A percentile compares a stretch with the other conserved stretches of the same genome.
phyloP scores from a whole-genome alignment of 2,113 vertebrate genomes.

The Seriola aureovittata region DNA sequence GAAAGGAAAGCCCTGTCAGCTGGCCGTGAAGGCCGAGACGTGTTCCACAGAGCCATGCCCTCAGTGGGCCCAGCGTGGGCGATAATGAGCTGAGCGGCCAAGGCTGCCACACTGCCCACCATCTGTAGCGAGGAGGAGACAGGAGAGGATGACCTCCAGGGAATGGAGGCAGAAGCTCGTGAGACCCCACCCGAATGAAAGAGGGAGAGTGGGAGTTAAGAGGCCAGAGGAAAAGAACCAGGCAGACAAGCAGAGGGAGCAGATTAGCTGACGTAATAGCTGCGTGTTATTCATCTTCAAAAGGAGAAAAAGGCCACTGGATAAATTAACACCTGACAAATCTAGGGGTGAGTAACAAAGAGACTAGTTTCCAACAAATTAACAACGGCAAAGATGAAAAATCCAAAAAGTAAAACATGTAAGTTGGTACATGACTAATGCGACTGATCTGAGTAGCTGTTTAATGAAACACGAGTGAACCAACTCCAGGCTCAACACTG shows the following conservation, averaged over 20 bases:
- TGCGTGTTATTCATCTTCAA: slow-evolving; percentile 35
- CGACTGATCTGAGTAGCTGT: slow-evolving; percentile 40
- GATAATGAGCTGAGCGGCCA: slow-evolving; percentile 80
- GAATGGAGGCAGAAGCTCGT: slow-evolving; percentile 49
- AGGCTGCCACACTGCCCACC: slow-evolving; percentile 66
- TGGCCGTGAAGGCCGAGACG: slow-evolving; percentile 44
- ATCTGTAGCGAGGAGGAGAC: slow-evolving; percentile 63
- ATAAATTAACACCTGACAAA: slow-evolving; percentile 43
- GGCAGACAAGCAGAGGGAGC: slow-evolving; percentile 16
- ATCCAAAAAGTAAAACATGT: neutral
- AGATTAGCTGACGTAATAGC: slow-evolving; percentile 58
- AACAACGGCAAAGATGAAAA: slow-evolving; percentile 41
- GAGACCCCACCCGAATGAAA: slow-evolving; percentile 55
- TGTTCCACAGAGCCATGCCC: slow-evolving; percentile 59
- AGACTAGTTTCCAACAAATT: slow-evolving; percentile 3
- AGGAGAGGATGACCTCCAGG: slow-evolving; percentile 50
- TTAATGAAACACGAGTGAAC: slow-evolving; percentile 43
- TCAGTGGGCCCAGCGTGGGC: slow-evolving; percentile 66
- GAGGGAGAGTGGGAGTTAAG: slow-evolving; percentile 47
- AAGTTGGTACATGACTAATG: slow-evolving; percentile 21
- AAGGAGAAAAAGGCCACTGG: slow-evolving; percentile 12
- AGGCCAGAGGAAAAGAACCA: slow-evolving; percentile 35
- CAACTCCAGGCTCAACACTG: slow-evolving; percentile 13
- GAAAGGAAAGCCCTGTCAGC: slow-evolving; percentile 58
- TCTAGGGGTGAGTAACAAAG: slow-evolving; percentile 22